Evolutionary conservation across 1,140 invertebrate species (phyloP), one percentile per base, ranked within the genome.

Genomic region (Nephila pilipes): DNA sequence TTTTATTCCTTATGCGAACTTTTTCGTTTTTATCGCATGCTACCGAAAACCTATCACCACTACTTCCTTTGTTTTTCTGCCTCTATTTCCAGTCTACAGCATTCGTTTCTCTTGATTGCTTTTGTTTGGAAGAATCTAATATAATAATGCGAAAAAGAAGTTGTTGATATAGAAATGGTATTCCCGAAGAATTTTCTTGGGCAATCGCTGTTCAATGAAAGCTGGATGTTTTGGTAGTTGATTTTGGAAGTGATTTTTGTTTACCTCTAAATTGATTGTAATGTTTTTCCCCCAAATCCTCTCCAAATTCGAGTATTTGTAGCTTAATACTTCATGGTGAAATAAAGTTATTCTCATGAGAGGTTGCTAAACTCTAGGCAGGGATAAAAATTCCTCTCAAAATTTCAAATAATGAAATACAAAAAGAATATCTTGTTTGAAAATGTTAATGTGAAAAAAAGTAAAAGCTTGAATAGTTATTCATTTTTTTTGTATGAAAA

Each of bases 71-170:
- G 63, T 69, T 75, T 36, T 54, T 20, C 22, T n/a, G 46, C 18
- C 5, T 46, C 4, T 63, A 10, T 46, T 4, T 57, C 25, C 57
- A 25, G 16, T 55, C 29, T 14, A 58, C 5, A 25, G 8, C 58
- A 60, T 85, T 85, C 57, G 57, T 85, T 85, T 60, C 29, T 18
- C 57, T 85, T 85, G 83, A 85, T 85, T 85, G 83, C 83, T 85
- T 85, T 85, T 60, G 83, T 60, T 60, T 60, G 83, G 54, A 32
- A 20, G n/a, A 29, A 20, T 85, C 83, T 85, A 32, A 57, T 85
- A 32, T 60, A 25, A 85, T 85, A 85, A 85, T 85, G 29, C 20
- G 3, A 25, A 6, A n/a, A 55, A 12, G 38, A 25, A 25, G n/a
- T n/a, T 14, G 46, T 3, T 54, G 36, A 16, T 81, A 14, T 81